Evolutionary conservation across 2,888 invertebrate genomes (phyloP).

Genomic region (Lysandra coridon): DNA sequence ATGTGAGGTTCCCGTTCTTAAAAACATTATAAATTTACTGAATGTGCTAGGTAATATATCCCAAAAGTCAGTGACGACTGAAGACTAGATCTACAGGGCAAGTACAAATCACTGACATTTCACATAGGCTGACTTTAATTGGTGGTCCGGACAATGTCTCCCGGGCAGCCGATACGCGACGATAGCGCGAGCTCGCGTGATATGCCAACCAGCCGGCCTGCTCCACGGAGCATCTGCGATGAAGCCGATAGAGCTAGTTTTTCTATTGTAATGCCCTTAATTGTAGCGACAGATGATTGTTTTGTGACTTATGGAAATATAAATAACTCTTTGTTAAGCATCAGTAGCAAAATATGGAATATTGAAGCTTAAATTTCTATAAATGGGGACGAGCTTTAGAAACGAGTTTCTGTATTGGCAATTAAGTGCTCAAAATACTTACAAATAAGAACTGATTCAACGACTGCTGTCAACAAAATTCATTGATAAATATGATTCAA

Average conservation of each 20-base stretch:
- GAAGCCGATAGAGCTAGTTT: neutral
- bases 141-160: constrained; percentile 35
- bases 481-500: constrained; percentile 18
- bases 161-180: constrained; percentile 46
- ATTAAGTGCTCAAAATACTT: neutral
- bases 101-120: constrained; percentile 36
- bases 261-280: constrained; percentile 14
- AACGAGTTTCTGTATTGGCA: neutral
- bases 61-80: neutral
- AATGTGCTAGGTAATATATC: neutral
- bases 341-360: neutral
- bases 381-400: neutral
- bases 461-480: neutral
- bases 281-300: neutral
- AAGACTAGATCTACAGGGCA: neutral
- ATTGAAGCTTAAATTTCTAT: neutral
- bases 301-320: neutral
- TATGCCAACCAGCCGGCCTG: constrained; percentile 52
- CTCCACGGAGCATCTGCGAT: neutral
- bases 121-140: constrained; percentile 38
- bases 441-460: neutral
- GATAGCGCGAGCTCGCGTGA: constrained; percentile 60
- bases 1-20: neutral
- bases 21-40: neutral
- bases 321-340: neutral